Evolutionary conservation across 2,888 invertebrate species (phyloP).

Genomic region (Platycheirus rosarum): DNA sequence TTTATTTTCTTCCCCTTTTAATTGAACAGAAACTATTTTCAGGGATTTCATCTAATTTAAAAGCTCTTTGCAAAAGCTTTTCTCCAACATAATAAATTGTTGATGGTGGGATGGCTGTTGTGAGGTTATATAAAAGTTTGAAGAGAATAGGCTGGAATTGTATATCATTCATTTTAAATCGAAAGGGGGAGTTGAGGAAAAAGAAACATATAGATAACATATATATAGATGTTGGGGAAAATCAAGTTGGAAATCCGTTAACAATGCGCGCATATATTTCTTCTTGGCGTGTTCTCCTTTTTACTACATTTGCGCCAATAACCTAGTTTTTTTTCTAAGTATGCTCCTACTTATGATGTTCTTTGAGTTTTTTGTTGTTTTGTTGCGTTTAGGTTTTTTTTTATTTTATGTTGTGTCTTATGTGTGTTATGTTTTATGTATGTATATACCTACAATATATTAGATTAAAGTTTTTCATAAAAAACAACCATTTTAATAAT

Average conservation of each 20-base stretch:
- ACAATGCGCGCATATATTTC: conserved; percentile 70
- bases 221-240: too few relatives aligned
- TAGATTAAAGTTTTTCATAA: too few relatives aligned
- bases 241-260: conserved; percentile 71
- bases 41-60: conserved; percentile 7
- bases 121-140: conserved; percentile 26
- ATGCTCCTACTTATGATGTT: too few relatives aligned
- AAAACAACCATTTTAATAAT: too few relatives aligned
- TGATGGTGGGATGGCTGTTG: neutral
- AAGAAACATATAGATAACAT: conserved; percentile 29
- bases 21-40: conserved; percentile 23
- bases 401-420: too few relatives aligned
- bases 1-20: conserved; percentile 29
- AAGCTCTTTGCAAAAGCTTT: conserved; percentile 15
- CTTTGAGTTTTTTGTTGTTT: too few relatives aligned
- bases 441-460: too few relatives aligned
- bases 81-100: conserved; percentile 15
- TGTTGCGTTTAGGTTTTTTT: too few relatives aligned
- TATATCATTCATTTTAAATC: conserved; percentile 13
- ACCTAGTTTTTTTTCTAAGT: conserved; percentile 65
- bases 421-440: too few relatives aligned
- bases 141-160: neutral
- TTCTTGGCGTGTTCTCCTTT: conserved; percentile 63
- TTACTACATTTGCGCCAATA: conserved; percentile 75
- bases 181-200: conserved; percentile 28